Evolutionary conservation across 2,888 invertebrate genomes (phyloP).

Genomic region (Barypeithes pellucidus): DNA sequence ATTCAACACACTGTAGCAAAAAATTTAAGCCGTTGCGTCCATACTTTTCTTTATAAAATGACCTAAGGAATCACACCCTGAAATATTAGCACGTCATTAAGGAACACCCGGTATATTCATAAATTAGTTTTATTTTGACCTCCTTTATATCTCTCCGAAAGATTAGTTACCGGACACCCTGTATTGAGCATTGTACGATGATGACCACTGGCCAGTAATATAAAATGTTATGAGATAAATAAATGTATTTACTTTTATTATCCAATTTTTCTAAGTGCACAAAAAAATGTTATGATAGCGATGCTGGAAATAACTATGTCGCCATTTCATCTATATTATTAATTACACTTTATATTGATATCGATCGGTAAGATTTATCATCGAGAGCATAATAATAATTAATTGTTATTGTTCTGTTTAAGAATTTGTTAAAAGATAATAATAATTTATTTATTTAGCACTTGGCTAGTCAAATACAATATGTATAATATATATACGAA

Average conservation of each 20-base stretch:
- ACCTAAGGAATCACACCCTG: too few relatives aligned
- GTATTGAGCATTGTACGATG: too few relatives aligned
- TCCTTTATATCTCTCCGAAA: too few relatives aligned
- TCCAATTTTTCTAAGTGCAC: slow-evolving; percentile 8
- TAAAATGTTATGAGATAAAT: not conserved
- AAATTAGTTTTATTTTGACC: too few relatives aligned
- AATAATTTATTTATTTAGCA: too few relatives aligned
- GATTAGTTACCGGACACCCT: too few relatives aligned
- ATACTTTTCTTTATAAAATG: too few relatives aligned
- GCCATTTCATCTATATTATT: slow-evolving; percentile 31
- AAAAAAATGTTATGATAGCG: slow-evolving; percentile 32
- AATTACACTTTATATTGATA: slow-evolving; percentile 38
- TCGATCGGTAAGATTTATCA: slow-evolving; percentile 15
- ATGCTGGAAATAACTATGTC: slow-evolving; percentile 35
- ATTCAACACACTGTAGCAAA: too few relatives aligned
- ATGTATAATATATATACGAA: not conserved
- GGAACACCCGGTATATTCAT: too few relatives aligned
- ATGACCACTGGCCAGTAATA: not conserved
- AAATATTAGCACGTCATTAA: too few relatives aligned
- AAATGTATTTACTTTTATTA: not conserved
- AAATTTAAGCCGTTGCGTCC: too few relatives aligned
- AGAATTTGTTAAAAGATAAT: not conserved
- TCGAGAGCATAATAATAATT: not conserved
- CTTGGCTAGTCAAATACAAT: not conserved
- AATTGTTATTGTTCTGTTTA: not conserved